A percentile compares a stretch with the other conserved stretches of the same genome.
phyloP scores from a whole-genome alignment of 2,113 vertebrate species.

The Echinops telfairi region DNA sequence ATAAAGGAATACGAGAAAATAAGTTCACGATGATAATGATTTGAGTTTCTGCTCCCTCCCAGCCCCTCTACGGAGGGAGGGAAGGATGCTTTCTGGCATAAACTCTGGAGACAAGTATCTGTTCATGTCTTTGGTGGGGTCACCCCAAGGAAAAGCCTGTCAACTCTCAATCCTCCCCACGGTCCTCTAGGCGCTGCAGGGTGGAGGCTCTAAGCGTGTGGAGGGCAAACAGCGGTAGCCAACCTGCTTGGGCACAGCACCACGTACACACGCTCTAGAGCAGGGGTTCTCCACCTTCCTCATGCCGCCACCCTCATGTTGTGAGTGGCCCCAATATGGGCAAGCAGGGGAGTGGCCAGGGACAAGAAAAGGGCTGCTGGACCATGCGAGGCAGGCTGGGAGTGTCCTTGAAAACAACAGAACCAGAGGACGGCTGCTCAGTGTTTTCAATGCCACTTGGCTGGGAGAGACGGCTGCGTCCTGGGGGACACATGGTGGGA shows the following conservation, averaged over 20 bases:
- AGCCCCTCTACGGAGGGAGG: not conserved
- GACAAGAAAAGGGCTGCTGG: not conserved
- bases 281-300: not conserved
- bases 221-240: not conserved
- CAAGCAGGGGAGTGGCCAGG: not conserved
- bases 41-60: not conserved
- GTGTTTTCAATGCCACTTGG: not conserved
- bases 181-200: not conserved
- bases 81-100: not conserved
- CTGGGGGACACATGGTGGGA: not conserved
- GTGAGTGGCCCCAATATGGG: not conserved
- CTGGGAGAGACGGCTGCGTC: not conserved
- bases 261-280: not conserved
- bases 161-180: not conserved
- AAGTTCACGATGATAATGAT: not conserved
- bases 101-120: not conserved
- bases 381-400: not conserved
- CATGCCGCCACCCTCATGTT: too few relatives aligned
- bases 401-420: not conserved
- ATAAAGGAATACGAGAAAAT: constrained; percentile 1
- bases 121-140: not conserved
- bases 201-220: not conserved
- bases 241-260: not conserved
- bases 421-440: not conserved
- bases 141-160: not conserved